Conservation (phyloP, 2,797 vertebrate species). For the Gila robusta region DNA sequence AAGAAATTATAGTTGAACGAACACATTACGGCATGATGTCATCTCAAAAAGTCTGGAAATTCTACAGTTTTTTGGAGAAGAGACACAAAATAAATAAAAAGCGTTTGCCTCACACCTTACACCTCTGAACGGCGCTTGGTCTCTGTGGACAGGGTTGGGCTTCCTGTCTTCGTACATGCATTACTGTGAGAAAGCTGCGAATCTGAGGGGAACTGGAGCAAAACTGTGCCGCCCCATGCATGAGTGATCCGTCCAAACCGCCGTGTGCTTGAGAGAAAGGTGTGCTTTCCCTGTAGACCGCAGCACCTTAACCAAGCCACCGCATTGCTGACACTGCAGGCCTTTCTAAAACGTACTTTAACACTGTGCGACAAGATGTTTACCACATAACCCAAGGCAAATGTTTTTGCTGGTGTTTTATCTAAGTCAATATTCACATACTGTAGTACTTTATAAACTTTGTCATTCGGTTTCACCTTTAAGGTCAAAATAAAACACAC, state of each 20-base stretch:
- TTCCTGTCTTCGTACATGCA: conserved; percentile 40
- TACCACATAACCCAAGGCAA: not conserved
- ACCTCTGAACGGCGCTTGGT: conserved; percentile 25
- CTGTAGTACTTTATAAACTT: not conserved
- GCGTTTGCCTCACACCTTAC: conserved; percentile 6
- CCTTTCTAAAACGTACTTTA: conserved; percentile 21
- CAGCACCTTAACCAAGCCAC: conserved; percentile 22
- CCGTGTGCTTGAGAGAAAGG: conserved; percentile 9
- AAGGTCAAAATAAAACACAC: not conserved
- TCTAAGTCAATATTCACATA: not conserved
- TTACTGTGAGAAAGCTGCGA: conserved; percentile 50
- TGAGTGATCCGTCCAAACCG: conserved; percentile 22
- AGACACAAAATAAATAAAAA: conserved; percentile 12
- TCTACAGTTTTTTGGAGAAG: conserved; percentile 29
- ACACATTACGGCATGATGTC: conserved; percentile 78
- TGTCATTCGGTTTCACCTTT: not conserved
- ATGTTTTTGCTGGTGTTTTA: not conserved
- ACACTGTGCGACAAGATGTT: not conserved
- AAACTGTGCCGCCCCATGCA: conserved; percentile 33
- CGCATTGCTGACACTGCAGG: not conserved
- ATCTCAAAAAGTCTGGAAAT: conserved; percentile 68
- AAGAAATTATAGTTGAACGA: conserved; percentile 80
- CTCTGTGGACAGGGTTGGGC: conserved; percentile 47
- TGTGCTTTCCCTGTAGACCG: conserved; percentile 28
- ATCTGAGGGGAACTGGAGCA: conserved; percentile 46